Conservation (phyloP, 2,797 vertebrate species). For the Pangasius mekongensis region DNA sequence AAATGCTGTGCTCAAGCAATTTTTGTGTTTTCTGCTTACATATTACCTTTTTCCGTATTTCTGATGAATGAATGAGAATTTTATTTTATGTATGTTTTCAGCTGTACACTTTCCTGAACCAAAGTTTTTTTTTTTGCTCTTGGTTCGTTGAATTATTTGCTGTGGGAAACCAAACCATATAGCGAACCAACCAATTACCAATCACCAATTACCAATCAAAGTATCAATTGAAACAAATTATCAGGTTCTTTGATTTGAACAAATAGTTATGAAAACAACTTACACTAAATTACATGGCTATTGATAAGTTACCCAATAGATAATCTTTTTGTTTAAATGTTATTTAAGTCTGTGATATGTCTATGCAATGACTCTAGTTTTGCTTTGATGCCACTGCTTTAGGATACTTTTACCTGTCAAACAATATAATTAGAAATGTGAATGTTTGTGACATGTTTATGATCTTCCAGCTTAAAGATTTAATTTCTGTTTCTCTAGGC, state of each 20-base stretch:
- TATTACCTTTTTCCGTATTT: background rate
- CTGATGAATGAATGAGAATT: background rate
- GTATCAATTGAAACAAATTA: background rate
- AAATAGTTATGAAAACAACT: background rate
- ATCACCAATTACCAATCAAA: background rate
- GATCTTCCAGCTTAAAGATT: background rate
- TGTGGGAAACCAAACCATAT: background rate
- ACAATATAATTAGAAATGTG: background rate
- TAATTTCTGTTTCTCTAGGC: slow-evolving; percentile 63
- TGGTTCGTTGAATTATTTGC: background rate
- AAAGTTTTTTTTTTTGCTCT: background rate
- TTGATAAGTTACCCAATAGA: background rate
- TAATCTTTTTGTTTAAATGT: background rate
- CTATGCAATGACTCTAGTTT: background rate
- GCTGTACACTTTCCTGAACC: background rate
- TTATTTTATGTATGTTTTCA: background rate
- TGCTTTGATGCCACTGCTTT: background rate
- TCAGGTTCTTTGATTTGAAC: background rate
- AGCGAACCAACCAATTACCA: background rate
- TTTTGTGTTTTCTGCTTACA: background rate
- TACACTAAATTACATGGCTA: background rate
- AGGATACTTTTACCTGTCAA: background rate
- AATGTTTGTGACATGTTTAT: background rate
- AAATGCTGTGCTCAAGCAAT: background rate
- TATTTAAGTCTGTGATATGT: background rate